Evolutionary conservation across 2,113 vertebrate genomes (phyloP).

Genomic region (Mus musculus): GRCm39 chr17:15071001-15071500

Average conservation of each 20-base stretch:
- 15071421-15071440: neutral
- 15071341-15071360: neutral
- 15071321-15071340: neutral
- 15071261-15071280: neutral
- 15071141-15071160: neutral
- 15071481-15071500: no score
- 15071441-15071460: neutral
- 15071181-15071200: neutral
- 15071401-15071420: neutral
- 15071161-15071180: no score
- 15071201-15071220: neutral
- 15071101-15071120: neutral
- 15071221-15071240: neutral
- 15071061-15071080: rapidly evolving
- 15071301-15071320: neutral
- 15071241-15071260: neutral
- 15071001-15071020: no score
- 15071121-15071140: rapidly evolving
- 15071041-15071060: neutral
- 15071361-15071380: neutral
- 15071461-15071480: neutral
- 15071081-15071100: neutral
- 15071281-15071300: neutral
- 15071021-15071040: neutral
- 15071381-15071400: neutral